phyloP scores from a whole-genome alignment of 2,888 invertebrate genomes.

The Pedicia rivosa region DNA sequence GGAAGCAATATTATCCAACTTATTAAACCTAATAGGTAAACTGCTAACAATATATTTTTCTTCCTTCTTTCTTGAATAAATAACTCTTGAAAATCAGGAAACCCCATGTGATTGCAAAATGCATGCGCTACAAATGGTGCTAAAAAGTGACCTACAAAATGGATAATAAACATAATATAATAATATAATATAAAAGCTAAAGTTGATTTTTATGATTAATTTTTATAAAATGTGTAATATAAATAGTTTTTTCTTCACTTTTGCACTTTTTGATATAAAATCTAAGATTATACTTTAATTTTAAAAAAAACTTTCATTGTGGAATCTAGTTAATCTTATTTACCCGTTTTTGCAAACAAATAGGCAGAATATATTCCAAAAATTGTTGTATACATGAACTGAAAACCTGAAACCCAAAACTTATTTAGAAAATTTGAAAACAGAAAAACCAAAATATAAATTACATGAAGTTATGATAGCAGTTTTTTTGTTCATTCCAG shows the following conservation, averaged over 20 bases:
- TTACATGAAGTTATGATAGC: slow-evolving; percentile 59
- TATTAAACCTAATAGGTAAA: slow-evolving; percentile 60
- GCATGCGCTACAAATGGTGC: slow-evolving; percentile 82
- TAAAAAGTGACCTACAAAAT: slow-evolving; percentile 52
- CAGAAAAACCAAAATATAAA: slow-evolving; percentile 19
- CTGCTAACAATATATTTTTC: slow-evolving; percentile 41
- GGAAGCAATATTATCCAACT: slow-evolving; percentile 61
- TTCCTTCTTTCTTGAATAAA: slow-evolving; percentile 37
- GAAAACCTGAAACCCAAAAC: slow-evolving; percentile 58
- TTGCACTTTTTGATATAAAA: too few relatives aligned
- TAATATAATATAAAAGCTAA: too few relatives aligned
- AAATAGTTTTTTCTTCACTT: too few relatives aligned
- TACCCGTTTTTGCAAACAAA: slow-evolving; percentile 60
- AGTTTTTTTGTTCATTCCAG: slow-evolving; percentile 49
- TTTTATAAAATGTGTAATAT: too few relatives aligned
- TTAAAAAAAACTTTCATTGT: too few relatives aligned
- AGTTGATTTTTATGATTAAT: too few relatives aligned
- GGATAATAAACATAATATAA: too few relatives aligned
- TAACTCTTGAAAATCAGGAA: slow-evolving; percentile 71
- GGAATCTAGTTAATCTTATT: too few relatives aligned
- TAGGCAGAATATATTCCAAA: slow-evolving; percentile 94
- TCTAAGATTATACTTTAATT: too few relatives aligned
- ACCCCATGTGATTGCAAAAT: slow-evolving; percentile 95
- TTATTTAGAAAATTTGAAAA: slow-evolving; percentile 18
- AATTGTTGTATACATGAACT: slow-evolving; percentile 77